phyloP scores from a whole-genome alignment of 2,113 vertebrate genomes.

The Coptodon bakossiorum region DNA sequence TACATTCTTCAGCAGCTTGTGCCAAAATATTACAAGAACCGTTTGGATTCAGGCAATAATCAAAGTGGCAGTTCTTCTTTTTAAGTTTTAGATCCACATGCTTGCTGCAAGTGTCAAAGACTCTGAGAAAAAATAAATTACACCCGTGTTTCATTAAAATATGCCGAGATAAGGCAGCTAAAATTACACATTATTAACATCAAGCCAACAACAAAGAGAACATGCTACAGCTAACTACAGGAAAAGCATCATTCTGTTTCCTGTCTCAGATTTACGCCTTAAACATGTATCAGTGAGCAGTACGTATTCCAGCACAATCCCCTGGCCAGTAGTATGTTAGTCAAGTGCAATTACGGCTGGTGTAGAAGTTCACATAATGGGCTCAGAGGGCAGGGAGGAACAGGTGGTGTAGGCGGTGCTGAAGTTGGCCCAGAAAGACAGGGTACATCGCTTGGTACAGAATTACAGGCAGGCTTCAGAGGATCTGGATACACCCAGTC shows the following conservation, averaged over 20 bases:
- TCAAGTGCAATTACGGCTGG: conserved; percentile 25
- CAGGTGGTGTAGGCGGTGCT: rapidly evolving
- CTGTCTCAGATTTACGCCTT: too few species aligned
- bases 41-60: neutral
- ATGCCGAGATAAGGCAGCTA: rapidly evolving
- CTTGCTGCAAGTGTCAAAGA: conserved; percentile 44
- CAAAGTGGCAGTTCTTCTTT: conserved; percentile 52
- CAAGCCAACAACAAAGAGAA: too few species aligned
- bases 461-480: conserved; percentile 49
- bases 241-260: too few species aligned
- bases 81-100: conserved; percentile 2
- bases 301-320: neutral
- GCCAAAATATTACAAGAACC: conserved; percentile 43
- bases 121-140: conserved; percentile 7
- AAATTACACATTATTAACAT: too few species aligned
- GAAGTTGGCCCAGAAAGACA: neutral
- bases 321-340: neutral
- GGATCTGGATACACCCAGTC: conserved; percentile 59
- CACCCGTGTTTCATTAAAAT: neutral
- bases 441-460: neutral
- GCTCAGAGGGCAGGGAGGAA: neutral
- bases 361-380: conserved; percentile 43
- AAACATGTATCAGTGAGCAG: too few species aligned
- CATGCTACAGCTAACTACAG: too few species aligned
- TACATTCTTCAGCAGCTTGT: conserved; percentile 55